phyloP scores from a whole-genome alignment of 2,113 vertebrate species.

The Oceanites oceanicus region DNA sequence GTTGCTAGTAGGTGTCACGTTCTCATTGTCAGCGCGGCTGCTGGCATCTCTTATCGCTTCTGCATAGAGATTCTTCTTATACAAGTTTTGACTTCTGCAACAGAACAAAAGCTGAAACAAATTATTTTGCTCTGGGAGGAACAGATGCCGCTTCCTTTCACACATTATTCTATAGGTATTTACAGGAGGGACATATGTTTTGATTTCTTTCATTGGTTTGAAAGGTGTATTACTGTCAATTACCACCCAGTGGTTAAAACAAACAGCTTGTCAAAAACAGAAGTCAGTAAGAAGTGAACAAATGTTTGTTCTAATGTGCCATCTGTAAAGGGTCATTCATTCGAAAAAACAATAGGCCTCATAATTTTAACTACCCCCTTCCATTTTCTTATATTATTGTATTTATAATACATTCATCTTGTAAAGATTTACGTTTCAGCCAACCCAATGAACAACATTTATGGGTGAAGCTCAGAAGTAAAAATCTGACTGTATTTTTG shows the following conservation, averaged over 20 bases:
- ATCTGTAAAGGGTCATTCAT: not conserved
- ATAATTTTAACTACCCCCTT: not conserved
- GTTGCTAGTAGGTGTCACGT: constrained; percentile 51
- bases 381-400: not conserved
- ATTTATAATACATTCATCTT: not conserved
- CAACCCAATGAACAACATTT: not conserved
- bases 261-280: not conserved
- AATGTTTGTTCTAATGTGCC: not conserved
- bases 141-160: not conserved
- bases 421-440: not conserved
- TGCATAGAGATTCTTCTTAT: constrained; percentile 63
- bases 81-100: constrained; percentile 67
- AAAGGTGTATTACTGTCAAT: not conserved
- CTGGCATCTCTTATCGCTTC: constrained; percentile 71
- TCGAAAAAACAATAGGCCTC: not conserved
- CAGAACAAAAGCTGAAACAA: constrained; percentile 50
- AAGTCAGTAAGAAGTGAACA: not conserved
- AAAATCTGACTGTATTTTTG: not conserved
- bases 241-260: not conserved
- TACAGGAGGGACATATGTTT: not conserved
- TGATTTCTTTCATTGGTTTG: not conserved
- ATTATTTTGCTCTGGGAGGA: not conserved
- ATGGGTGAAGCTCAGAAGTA: not conserved
- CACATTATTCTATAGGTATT: not conserved
- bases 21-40: constrained; percentile 58